Base-by-base conservation (phyloP, 2,797 vertebrate species). In the Gallinago stenura region DNA sequence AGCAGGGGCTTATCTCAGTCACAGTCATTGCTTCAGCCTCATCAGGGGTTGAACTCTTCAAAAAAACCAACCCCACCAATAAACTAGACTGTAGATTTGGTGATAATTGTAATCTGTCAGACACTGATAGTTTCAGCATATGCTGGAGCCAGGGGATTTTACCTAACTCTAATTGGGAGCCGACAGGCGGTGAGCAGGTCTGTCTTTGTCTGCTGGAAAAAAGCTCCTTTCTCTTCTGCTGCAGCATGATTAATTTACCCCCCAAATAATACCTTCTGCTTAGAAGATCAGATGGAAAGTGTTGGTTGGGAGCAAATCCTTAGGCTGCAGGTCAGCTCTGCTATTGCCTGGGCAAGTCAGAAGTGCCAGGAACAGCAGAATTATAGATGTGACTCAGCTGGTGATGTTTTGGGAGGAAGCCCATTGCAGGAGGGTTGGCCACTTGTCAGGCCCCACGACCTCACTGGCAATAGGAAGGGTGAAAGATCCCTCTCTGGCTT, bases 391-490 rank as follows among this genome's bases (percentile, higher is more conserved):
- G 78, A 56, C 31, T 65, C 64, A 37, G 8, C 10, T 46, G 46
- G 28, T 2, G 9, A 14, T 2, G 7, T 51, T 84, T 18, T 61
- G 39, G 35, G 71, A 82, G 30, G 50, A 69, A 56, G 39, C 1
- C 10, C 0, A 0, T 28, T 79, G 48, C 28, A 31, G 33, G 14
- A 71, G 15, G 33, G 12, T 35, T 81, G 64, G 13, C 28, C 0
- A 1, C 11, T 14, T 54, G 43, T 60, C 66, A 83, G 50, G 3
- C 5, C 15, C 31, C 0, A 0, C 33, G 64, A 73, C 20, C 30
- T 66, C 24, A 6, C 16, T 17, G 45, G 30, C 43, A 79, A n/a
- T 0, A 0, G 25, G 8, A 45, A 48, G 15, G 6, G n/a, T 35
- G 25, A 60, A 70, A 48, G 19, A 39, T 54, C 28, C 8, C 8